Conservation (phyloP, 1,140 invertebrate genomes). For the Gonatopus flavifemur region DNA sequence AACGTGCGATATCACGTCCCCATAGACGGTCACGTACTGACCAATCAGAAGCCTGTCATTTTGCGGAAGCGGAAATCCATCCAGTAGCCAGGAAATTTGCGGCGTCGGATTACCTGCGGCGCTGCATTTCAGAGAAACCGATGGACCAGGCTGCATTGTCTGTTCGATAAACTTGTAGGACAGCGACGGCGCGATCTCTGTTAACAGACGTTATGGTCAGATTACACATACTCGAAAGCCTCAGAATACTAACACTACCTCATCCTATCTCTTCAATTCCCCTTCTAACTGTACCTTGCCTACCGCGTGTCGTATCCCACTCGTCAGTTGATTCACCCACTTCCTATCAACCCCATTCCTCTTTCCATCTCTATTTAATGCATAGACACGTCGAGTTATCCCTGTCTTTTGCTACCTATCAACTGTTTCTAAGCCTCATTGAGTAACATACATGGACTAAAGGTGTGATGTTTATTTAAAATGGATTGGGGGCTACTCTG, state of each 20-base stretch:
- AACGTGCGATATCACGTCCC: conserved; percentile 73
- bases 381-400: too few species aligned
- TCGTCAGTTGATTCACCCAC: neutral
- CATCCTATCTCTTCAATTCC: too few species aligned
- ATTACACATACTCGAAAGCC: conserved; percentile 17
- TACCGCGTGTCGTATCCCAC: neutral
- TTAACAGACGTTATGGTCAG: conserved; percentile 35
- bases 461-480: neutral
- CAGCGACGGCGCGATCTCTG: conserved; percentile 62
- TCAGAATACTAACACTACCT: conserved; percentile 19
- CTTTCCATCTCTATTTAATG: neutral
- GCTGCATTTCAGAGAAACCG: conserved; percentile 65
- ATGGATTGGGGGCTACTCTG: neutral
- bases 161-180: conserved; percentile 64
- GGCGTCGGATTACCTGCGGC: conserved; percentile 70
- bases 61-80: conserved; percentile 62
- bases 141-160: conserved; percentile 63
- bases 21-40: conserved; percentile 67
- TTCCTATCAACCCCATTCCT: neutral
- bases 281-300: too few species aligned
- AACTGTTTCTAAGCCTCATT: too few species aligned
- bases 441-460: too few species aligned
- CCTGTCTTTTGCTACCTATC: neutral
- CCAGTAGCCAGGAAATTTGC: conserved; percentile 62
- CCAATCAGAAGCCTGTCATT: conserved; percentile 68